A percentile compares a stretch with the other conserved stretches of the same genome.
Conservation (phyloP, 92 coral and sea anemone species). For the Epizoanthus ramosus region DNA sequence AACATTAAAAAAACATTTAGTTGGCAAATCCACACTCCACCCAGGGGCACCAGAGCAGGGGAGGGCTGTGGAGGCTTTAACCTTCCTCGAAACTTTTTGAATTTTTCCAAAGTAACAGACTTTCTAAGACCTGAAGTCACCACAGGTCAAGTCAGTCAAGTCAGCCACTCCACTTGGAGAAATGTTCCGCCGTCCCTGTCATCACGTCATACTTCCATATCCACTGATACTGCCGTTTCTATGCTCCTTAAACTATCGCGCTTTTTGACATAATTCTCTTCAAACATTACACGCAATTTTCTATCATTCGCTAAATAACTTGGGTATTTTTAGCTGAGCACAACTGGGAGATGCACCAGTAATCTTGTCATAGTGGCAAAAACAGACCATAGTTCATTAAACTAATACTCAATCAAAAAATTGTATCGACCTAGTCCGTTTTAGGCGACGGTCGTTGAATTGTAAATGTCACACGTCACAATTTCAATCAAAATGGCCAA, state of each 20-base stretch:
- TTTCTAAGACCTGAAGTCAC: background rate
- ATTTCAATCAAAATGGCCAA: too few species aligned
- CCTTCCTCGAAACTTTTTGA: background rate
- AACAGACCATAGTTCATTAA: too few species aligned
- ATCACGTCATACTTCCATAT: background rate
- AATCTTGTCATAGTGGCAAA: too few species aligned
- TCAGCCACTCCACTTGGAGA: background rate
- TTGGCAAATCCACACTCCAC: background rate
- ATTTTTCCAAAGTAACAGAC: background rate
- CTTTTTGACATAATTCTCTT: too few species aligned
- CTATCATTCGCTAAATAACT: too few species aligned
- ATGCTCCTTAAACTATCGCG: background rate
- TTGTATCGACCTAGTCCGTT: too few species aligned
- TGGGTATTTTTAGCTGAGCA: too few species aligned
- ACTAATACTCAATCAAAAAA: too few species aligned
- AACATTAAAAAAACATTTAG: constrained; percentile 1
- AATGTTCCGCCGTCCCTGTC: background rate
- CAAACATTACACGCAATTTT: too few species aligned
- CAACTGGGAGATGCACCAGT: too few species aligned
- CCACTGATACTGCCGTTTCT: background rate
- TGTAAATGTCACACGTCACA: too few species aligned
- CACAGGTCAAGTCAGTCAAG: background rate
- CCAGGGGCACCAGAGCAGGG: background rate
- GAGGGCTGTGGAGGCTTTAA: background rate
- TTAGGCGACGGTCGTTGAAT: too few species aligned